Evolutionary conservation across 2,797 vertebrate genomes (phyloP).

Genomic region (Malacoraja senta): DNA sequence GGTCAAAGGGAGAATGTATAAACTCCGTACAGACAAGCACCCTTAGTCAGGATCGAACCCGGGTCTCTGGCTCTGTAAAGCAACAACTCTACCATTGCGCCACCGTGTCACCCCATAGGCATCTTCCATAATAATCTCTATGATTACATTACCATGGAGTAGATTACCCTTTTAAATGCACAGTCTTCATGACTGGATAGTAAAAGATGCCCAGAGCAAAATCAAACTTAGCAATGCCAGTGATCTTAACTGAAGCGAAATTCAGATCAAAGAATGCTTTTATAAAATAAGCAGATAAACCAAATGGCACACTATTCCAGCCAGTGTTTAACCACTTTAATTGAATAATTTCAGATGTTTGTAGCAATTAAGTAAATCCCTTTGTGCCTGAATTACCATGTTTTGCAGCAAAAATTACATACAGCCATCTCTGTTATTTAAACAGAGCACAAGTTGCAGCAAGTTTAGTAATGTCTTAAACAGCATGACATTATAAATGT

Average conservation of each 20-base stretch:
- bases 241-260: background rate
- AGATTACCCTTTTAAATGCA: background rate
- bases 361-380: background rate
- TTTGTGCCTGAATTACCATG: background rate
- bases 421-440: background rate
- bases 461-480: background rate
- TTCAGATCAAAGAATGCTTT: background rate
- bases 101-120: background rate
- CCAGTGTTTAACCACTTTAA: background rate
- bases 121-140: background rate
- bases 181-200: background rate
- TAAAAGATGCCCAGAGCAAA: background rate
- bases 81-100: no score
- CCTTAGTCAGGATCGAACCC: no score
- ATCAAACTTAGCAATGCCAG: background rate
- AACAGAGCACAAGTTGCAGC: background rate
- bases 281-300: background rate
- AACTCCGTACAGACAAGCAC: no score
- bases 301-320: background rate
- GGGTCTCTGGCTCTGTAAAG: no score
- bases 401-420: background rate
- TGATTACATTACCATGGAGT: background rate
- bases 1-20: no score
- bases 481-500: background rate
- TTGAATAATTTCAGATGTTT: background rate